Conservation (phyloP, 2,888 invertebrate species). For the Hololepta plana region DNA sequence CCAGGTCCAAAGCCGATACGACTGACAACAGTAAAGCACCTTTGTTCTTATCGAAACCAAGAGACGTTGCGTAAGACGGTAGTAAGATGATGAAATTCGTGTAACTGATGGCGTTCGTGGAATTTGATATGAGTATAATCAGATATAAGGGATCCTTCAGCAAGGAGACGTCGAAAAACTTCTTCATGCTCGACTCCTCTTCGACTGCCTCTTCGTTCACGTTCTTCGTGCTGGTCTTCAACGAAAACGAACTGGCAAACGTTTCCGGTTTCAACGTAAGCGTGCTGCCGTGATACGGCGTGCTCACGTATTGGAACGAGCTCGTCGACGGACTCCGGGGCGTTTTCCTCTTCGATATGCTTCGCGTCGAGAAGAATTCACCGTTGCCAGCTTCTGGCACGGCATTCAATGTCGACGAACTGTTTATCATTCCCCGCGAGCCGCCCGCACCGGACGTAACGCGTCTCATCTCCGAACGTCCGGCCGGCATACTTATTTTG, state of each 20-base stretch:
- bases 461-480: constrained; percentile 21
- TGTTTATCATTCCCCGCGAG: constrained; percentile 19
- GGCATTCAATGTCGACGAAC: constrained; percentile 24
- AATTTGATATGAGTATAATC: constrained; percentile 67
- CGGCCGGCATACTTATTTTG: constrained; percentile 41
- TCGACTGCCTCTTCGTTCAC: constrained; percentile 22
- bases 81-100: constrained; percentile 72
- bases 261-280: constrained; percentile 60
- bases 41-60: constrained; percentile 50
- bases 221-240: constrained; percentile 40
- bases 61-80: constrained; percentile 54
- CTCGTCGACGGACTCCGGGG: constrained; percentile 59
- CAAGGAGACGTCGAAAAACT: constrained; percentile 56
- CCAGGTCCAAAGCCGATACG: constrained; percentile 62
- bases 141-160: constrained; percentile 64
- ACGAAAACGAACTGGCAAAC: constrained; percentile 59
- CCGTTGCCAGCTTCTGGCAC: constrained; percentile 38
- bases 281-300: constrained; percentile 73
- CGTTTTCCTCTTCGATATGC: too few relatives aligned
- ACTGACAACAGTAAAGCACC: constrained; percentile 61
- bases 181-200: constrained; percentile 28
- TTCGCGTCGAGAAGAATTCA: constrained; percentile 15
- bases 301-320: constrained; percentile 69
- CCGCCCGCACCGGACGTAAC: constrained; percentile 17
- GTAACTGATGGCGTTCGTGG: constrained; percentile 71